Evolutionary conservation across 2,888 invertebrate species (phyloP).

Genomic region (Synergus japonicus): DNA sequence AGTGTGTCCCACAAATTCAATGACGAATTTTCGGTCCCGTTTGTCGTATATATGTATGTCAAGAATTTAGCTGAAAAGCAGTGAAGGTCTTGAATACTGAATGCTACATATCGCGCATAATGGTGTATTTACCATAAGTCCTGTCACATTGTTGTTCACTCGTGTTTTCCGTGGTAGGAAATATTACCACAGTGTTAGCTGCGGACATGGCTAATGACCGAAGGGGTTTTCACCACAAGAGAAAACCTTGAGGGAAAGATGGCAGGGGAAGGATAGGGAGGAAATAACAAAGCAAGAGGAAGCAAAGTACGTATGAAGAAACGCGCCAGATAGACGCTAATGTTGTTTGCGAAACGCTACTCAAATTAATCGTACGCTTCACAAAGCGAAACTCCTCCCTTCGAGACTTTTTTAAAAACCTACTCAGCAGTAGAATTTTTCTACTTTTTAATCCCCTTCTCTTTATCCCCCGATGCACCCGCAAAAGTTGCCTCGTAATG

Average conservation of each 20-base stretch:
- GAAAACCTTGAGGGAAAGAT: slow-evolving; percentile 22
- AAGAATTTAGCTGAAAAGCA: slow-evolving; percentile 17
- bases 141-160: slow-evolving; percentile 47
- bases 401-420: background rate
- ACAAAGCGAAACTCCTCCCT: slow-evolving; percentile 25
- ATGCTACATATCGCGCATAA: slow-evolving; percentile 40
- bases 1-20: slow-evolving; percentile 29
- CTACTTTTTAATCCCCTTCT: slow-evolving; percentile 36
- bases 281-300: slow-evolving; percentile 4
- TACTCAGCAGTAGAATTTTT: slow-evolving; percentile 20
- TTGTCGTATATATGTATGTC: slow-evolving; percentile 23
- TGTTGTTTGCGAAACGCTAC: slow-evolving; percentile 44
- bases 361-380: slow-evolving; percentile 32
- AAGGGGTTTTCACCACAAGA: slow-evolving; percentile 28
- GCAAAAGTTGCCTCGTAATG: slow-evolving; percentile 24
- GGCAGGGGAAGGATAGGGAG: background rate
- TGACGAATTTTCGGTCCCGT: slow-evolving; percentile 22
- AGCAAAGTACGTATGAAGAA: slow-evolving; percentile 36
- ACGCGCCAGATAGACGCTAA: slow-evolving; percentile 38
- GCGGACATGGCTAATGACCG: slow-evolving; percentile 44
- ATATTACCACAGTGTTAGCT: slow-evolving; percentile 40
- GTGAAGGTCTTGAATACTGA: slow-evolving; percentile 31
- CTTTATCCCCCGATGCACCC: slow-evolving; percentile 29
- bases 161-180: slow-evolving; percentile 41
- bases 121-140: slow-evolving; percentile 49